phyloP scores from a whole-genome alignment of 2,113 vertebrate species.

The Athene cunicularia region DNA sequence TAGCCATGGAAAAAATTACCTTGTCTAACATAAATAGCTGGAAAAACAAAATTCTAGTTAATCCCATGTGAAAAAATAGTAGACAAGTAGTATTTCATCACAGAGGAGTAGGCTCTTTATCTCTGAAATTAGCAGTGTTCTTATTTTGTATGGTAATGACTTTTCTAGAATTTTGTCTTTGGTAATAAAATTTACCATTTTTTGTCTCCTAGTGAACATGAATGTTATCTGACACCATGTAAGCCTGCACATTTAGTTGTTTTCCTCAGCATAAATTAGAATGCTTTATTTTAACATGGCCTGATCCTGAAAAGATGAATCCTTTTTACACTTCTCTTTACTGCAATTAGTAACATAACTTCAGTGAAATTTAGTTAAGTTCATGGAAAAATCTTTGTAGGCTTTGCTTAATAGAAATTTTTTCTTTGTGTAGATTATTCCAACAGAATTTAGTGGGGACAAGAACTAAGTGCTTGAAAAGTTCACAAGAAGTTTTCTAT shows the following conservation, averaged over 20 bases:
- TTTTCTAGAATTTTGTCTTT: background rate
- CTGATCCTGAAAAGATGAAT: background rate
- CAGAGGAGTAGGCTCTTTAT: background rate
- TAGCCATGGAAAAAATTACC: constrained; percentile 64
- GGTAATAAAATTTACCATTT: background rate
- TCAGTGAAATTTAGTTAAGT: background rate
- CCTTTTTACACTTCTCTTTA: background rate
- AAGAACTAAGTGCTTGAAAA: background rate
- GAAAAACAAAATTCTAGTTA: constrained; percentile 25
- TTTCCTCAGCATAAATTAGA: background rate
- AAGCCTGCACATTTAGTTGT: background rate
- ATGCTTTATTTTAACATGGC: background rate
- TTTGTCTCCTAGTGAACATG: background rate
- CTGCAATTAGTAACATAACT: background rate
- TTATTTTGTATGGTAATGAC: background rate
- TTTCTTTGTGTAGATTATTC: background rate
- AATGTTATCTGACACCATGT: background rate
- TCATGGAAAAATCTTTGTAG: background rate
- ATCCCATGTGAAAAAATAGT: background rate
- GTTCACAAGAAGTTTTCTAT: background rate
- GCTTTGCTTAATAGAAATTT: background rate
- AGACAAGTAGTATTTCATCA: background rate
- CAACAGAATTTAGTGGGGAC: background rate
- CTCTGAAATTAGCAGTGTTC: background rate
- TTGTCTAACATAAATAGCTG: constrained; percentile 39